Evolutionary conservation across 2,113 vertebrate genomes (phyloP).

Genomic region (Oncorhynchus keta): DNA sequence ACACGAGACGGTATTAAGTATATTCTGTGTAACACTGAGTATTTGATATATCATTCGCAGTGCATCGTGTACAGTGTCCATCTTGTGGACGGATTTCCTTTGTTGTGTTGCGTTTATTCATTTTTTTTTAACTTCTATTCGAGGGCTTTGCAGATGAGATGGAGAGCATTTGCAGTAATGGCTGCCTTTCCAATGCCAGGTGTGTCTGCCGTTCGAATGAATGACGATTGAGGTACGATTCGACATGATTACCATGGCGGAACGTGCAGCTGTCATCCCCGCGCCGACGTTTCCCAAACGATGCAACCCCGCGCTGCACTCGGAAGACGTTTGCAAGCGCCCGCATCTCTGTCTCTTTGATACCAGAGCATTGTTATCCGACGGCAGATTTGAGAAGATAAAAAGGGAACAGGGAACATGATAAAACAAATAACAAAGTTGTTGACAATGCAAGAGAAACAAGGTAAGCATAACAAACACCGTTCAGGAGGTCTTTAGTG

Average conservation of each 20-base stretch:
- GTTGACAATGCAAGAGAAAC: slow-evolving; percentile 41
- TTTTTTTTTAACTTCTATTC: not conserved
- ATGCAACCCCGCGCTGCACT: not conserved
- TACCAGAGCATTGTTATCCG: slow-evolving; percentile 44
- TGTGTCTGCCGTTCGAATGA: not conserved
- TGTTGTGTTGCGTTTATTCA: not conserved
- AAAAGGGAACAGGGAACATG: slow-evolving; percentile 50
- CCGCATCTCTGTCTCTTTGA: slow-evolving; percentile 50
- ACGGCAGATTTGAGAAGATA: slow-evolving; percentile 44
- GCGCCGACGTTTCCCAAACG: slow-evolving; percentile 2
- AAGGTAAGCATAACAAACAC: slow-evolving; percentile 42
- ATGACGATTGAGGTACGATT: slow-evolving; percentile 6
- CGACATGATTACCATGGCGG: slow-evolving; percentile 12
- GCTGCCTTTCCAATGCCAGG: slow-evolving; percentile 16
- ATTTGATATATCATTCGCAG: not conserved
- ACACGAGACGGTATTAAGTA: not conserved
- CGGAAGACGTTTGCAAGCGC: slow-evolving; percentile 37
- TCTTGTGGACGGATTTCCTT: not conserved
- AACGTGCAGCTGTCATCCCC: slow-evolving; percentile 9
- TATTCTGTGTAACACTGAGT: not conserved
- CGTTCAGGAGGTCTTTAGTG: slow-evolving; percentile 43
- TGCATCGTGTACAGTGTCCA: not conserved
- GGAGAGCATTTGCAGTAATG: slow-evolving; percentile 9
- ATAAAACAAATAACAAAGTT: slow-evolving; percentile 53
- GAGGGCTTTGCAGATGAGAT: slow-evolving; percentile 16